A percentile compares a stretch with the other conserved stretches of the same genome.
Evolutionary conservation across 2,113 vertebrate genomes (phyloP).

Genomic region (Vombatus ursinus): DNA sequence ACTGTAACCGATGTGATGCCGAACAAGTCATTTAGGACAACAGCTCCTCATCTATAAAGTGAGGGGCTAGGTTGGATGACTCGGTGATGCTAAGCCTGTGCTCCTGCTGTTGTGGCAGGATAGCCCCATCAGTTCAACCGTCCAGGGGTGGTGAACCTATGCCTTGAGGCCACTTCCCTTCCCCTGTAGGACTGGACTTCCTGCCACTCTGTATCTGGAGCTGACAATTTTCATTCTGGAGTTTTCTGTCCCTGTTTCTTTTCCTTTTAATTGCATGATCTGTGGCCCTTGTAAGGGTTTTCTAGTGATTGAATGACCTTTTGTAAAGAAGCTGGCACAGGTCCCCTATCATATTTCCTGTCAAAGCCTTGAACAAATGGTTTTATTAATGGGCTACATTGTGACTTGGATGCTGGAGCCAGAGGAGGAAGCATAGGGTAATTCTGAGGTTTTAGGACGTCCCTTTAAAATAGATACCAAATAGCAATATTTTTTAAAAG

Average conservation of each 20-base stretch:
- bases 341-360: constrained; percentile 15
- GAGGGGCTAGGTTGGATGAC: too few relatives aligned
- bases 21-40: too few relatives aligned
- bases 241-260: not conserved
- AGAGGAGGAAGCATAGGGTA: not conserved
- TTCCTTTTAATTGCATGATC: not conserved
- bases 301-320: not conserved
- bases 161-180: too few relatives aligned
- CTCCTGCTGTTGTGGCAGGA: not conserved
- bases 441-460: constrained; percentile 22
- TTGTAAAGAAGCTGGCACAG: not conserved
- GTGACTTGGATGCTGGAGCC: not conserved
- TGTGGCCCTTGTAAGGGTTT: not conserved
- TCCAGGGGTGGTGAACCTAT: too few relatives aligned
- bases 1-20: not conserved
- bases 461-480: constrained; percentile 3
- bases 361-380: constrained; percentile 7
- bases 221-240: not conserved
- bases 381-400: constrained; percentile 9
- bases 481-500: not conserved
- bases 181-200: not conserved
- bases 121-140: not conserved
- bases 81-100: not conserved
- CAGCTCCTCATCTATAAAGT: too few relatives aligned
- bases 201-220: not conserved